Base-by-base conservation (phyloP, 2,113 vertebrate species). In the Nycticryphes semicollaris region DNA sequence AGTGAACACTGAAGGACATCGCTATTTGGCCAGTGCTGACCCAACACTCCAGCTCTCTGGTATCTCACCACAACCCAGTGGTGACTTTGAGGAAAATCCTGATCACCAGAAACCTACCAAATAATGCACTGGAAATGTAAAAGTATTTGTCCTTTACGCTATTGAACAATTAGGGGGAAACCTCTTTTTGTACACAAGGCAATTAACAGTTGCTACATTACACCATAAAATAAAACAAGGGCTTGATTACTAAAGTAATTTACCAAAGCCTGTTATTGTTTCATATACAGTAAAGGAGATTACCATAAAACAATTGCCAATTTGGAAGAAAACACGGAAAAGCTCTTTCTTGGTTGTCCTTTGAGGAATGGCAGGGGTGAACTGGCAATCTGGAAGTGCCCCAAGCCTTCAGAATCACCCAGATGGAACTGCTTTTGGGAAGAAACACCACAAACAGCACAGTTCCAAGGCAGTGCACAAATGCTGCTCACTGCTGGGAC, bases 251-350 rank as follows among this genome's bases (percentile, higher is more conserved):
- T 22, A 3, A 80, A 73, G 56, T 35, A 0, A 80, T 73, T 92
- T 94, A 63, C 78, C 45, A 79, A 60, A 88, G 57, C 10, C n/a
- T 0, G 0, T 76, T 82, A 31, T 48, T 79, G 14, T 90, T 96
- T 83, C 18, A 47, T 37, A 27, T 30, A 63, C 5, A 88, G 21
- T n/a, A 79, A 74, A 70, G 30, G 27, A 91, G 13, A 68, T 63
- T 30, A 54, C 23, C 0, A 0, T 53, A 82, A 43, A 59, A 59
- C 4, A 85, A 83, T 51, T 39, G 33, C 4, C 64, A 80, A 3
- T 76, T 86, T 87, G 33, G 33, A 92, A 76, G 23, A 50, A 72
- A 59, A 84, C 19, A 0, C 39, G 43, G 15, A 76, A 79, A 11
- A 3, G 11, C 14, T 84, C 3, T 24, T 17, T 25, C 21, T 84